Evolutionary conservation across 2,113 vertebrate genomes (phyloP), one percentile per base, ranked within the genome.

Genomic region (Bubo scandiacus): DNA sequence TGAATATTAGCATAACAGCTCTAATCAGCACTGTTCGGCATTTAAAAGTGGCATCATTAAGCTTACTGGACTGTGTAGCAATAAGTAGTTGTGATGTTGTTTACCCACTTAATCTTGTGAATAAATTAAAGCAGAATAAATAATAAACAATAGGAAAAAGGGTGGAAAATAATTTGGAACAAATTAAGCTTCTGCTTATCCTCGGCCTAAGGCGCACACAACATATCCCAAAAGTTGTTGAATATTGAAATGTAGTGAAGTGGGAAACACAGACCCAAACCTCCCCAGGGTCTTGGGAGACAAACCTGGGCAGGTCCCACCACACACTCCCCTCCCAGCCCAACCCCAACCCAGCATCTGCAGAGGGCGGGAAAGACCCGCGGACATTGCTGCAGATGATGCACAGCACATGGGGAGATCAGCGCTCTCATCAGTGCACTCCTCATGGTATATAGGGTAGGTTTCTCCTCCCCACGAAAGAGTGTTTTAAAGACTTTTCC

Each of bases 71-170:
- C 96, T 96, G 77, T 95, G 87, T 14, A 91, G 77, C 83, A 91
- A 80, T 88, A 72, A 80, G 40, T 65, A 94, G 90, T 86, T 87
- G 83, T 70, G 93, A 90, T 96, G 81, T 62, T 97, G 89, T 95
- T 98, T 97, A 91, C 87, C 49, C 92, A 94, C n/a, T 94, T 94
- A 90, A 95, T 96, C 81, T 80, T 90, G 92, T 89, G 93, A 95
- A 94, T 96, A 94, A 93, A 96, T 95, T 95, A 97, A 96, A 95
- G 94, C 25, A 84, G 82, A 86, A 96, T 85, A 95, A 96, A 87
- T 96, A 97, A 95, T 88, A 97, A 97, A 93, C 85, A 97, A 92
- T 58, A 94, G 74, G 88, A 52, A 95, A 95, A 96, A 93, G 52
- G 51, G 71, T 82, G 87, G 86, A 89, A 95, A 94, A 88, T 34